A percentile compares a stretch with the other conserved stretches of the same genome.
Evolutionary conservation across 2,888 invertebrate species (phyloP).

Genomic region (Penaeus monodon): DNA sequence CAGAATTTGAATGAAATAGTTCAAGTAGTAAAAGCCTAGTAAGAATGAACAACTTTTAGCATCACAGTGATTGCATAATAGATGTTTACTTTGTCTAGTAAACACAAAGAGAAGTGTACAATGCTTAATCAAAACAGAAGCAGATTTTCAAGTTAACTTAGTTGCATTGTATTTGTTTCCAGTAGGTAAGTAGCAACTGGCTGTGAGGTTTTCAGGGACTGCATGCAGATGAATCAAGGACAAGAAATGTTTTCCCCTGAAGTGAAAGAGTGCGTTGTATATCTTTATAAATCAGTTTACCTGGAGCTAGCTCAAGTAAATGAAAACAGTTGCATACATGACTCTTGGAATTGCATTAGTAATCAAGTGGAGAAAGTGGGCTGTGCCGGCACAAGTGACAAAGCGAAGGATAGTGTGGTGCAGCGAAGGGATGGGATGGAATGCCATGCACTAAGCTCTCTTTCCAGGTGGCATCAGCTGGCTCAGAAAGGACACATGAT

Average conservation of each 20-base stretch:
- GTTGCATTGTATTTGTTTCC: constrained; percentile 28
- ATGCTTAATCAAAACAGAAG: constrained; percentile 27
- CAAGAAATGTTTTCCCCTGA: constrained; percentile 24
- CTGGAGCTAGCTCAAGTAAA: constrained; percentile 40
- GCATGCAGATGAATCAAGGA: constrained; percentile 47
- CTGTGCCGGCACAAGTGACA: constrained; percentile 37
- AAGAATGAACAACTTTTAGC: constrained; percentile 34
- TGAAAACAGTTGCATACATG: constrained; percentile 45
- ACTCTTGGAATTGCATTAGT: constrained; percentile 42
- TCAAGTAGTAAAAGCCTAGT: constrained; percentile 40
- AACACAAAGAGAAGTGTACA: constrained; percentile 4
- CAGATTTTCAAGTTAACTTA: constrained; percentile 12
- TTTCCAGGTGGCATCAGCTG: constrained; percentile 47
- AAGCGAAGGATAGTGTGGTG: constrained; percentile 35
- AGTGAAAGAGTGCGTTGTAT: constrained; percentile 44
- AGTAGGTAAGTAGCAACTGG: constrained; percentile 46
- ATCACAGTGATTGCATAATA: constrained; percentile 34
- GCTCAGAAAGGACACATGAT: not conserved
- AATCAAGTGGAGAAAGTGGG: constrained; percentile 56
- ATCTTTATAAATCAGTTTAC: constrained; percentile 12
- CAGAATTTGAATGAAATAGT: constrained; percentile 23
- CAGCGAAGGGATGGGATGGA: constrained; percentile 43
- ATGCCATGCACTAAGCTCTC: constrained; percentile 59
- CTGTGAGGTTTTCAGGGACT: constrained; percentile 36
- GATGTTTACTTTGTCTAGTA: constrained; percentile 16